phyloP scores from a whole-genome alignment of 2,113 vertebrate genomes.

The Colius striatus region DNA sequence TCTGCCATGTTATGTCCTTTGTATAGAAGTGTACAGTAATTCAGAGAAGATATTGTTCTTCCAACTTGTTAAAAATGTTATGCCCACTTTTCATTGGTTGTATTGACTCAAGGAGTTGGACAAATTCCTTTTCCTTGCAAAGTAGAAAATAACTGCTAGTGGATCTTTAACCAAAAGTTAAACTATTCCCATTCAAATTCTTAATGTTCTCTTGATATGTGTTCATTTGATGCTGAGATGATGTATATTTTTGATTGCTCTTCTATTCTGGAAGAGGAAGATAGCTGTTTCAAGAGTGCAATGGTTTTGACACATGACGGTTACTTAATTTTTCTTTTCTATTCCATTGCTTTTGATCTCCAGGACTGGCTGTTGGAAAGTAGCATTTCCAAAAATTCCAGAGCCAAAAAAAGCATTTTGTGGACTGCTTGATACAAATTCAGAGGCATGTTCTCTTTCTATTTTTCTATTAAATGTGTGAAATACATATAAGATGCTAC shows the following conservation, averaged over 20 bases:
- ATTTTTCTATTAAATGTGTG: not conserved
- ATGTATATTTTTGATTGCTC: not conserved
- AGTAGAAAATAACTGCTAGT: not conserved
- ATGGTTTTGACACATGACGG: accelerated
- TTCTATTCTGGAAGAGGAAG: not conserved
- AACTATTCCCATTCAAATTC: not conserved
- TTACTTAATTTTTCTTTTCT: not conserved
- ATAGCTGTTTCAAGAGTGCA: not conserved
- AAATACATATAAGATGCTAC: not conserved
- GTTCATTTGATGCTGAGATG: not conserved
- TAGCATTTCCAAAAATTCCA: slow-evolving; percentile 37
- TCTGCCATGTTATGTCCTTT: accelerated
- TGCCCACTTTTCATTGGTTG: not conserved
- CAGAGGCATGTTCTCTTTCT: not conserved
- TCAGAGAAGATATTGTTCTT: not conserved
- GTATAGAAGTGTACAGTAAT: not conserved
- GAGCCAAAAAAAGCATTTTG: not conserved
- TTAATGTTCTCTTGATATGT: not conserved
- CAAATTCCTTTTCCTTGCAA: not conserved
- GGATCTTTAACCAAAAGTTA: not conserved
- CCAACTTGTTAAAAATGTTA: not conserved
- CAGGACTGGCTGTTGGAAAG: slow-evolving; percentile 39
- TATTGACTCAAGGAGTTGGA: not conserved
- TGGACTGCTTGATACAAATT: not conserved
- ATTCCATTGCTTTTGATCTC: not conserved